Conservation (phyloP, 2,113 vertebrate species). For the Phalacrocorax aristotelis region DNA sequence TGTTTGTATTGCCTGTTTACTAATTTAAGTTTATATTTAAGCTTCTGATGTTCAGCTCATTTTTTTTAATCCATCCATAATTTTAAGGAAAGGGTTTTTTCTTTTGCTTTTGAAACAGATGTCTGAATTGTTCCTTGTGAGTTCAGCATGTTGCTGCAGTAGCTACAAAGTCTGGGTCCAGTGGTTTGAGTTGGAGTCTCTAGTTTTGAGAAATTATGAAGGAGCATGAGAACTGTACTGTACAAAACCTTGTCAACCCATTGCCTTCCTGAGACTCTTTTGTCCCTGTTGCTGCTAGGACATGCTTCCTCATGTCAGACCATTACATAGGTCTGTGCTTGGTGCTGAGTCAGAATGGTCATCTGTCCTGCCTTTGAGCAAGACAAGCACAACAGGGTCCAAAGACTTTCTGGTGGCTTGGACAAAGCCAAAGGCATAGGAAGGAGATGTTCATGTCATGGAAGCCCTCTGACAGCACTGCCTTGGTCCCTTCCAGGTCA, state of each 20-base stretch:
- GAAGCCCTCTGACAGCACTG: not conserved
- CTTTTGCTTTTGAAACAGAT: not conserved
- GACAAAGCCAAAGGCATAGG: not conserved
- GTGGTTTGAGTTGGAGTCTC: not conserved
- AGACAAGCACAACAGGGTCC: not conserved
- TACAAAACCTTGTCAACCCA: not conserved
- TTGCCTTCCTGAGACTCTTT: not conserved
- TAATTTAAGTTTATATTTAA: conserved; percentile 20
- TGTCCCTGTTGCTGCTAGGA: not conserved
- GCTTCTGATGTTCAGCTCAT: not conserved
- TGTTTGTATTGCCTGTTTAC: conserved; percentile 5
- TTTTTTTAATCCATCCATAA: not conserved
- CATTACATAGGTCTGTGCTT: not conserved
- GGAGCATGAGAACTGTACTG: not conserved
- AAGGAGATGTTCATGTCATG: not conserved
- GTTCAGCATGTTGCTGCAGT: not conserved
- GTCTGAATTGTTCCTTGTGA: not conserved
- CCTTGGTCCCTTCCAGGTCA: not conserved
- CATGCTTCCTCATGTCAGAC: not conserved
- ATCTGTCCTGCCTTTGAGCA: not conserved
- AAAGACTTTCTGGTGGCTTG: not conserved
- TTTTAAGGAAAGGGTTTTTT: not conserved
- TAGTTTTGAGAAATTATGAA: not conserved
- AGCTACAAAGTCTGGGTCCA: not conserved
- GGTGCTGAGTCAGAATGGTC: not conserved